These are phyloP conservation scores for Amyelois transitella DNA, from an alignment of 1,140 invertebrate species.

Conservation along the genomic window DNA sequence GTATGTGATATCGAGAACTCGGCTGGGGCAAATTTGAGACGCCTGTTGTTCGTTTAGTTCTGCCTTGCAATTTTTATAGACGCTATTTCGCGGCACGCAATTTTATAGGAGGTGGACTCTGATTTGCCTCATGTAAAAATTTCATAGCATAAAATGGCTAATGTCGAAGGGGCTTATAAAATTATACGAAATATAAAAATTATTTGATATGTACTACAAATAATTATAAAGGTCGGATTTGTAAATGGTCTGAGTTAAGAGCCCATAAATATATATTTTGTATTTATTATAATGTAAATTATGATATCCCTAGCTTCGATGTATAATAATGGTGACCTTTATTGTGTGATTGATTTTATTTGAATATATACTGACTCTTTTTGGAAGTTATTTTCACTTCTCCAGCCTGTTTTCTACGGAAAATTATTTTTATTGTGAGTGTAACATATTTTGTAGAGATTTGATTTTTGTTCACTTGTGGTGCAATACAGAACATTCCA, in stretches of 20 bases:
- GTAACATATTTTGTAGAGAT: slow-evolving; percentile 36
- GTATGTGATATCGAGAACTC: not conserved
- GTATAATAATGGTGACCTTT: slow-evolving; percentile 70
- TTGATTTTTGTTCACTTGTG: slow-evolving; percentile 58
- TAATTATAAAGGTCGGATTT: not conserved
- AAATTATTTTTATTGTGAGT: slow-evolving; percentile 7
- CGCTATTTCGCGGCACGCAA: not conserved
- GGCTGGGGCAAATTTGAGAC: not conserved
- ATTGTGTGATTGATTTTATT: slow-evolving; percentile 53
- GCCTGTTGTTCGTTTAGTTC: slow-evolving; percentile 3
- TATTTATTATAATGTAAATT: slow-evolving; percentile 16
- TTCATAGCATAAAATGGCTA: not conserved
- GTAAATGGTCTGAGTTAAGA: not conserved
- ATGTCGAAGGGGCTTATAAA: too few species aligned
- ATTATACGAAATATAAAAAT: too few species aligned
- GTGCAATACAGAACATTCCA: slow-evolving; percentile 74
- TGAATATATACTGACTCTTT: slow-evolving; percentile 34
- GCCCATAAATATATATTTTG: slow-evolving; percentile 20
- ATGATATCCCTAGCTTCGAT: slow-evolving; percentile 10
- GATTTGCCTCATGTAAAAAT: not conserved
- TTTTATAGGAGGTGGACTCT: not conserved
- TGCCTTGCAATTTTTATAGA: not conserved
- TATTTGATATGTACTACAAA: too few species aligned
- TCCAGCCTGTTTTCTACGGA: slow-evolving; percentile 17
- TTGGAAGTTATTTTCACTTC: slow-evolving; percentile 18